Evolutionary conservation across 2,113 vertebrate genomes (phyloP).

Genomic region (Illadopsis cleaveri): DNA sequence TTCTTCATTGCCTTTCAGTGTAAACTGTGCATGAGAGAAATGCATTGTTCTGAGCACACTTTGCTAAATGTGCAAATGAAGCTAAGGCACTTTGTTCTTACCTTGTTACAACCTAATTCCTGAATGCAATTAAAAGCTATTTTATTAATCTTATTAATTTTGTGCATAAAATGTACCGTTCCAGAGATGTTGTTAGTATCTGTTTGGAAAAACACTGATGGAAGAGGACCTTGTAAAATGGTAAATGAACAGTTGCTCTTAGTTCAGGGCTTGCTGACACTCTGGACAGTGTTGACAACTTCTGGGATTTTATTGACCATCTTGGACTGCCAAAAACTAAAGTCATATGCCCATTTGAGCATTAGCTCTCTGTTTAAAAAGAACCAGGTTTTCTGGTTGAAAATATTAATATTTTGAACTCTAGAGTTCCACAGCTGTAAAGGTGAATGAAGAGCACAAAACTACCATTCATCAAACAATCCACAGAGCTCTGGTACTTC

Average conservation of each 20-base stretch:
- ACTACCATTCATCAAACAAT: not conserved
- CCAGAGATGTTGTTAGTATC: not conserved
- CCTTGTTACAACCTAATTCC: not conserved
- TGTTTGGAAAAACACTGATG: not conserved
- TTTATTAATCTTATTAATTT: not conserved
- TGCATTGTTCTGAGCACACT: not conserved
- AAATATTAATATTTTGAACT: conserved; percentile 7
- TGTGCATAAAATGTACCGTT: not conserved
- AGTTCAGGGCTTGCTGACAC: not conserved
- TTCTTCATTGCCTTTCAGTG: not conserved
- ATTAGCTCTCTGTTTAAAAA: not conserved
- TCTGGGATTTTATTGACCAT: not conserved
- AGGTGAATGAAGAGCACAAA: not conserved
- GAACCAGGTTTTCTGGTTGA: not conserved
- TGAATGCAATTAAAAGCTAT: not conserved
- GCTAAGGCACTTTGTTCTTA: not conserved
- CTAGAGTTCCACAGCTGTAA: not conserved
- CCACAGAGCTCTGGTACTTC: not conserved
- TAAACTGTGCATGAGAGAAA: not conserved
- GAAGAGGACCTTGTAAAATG: not conserved
- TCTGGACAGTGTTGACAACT: not conserved
- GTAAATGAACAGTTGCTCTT: not conserved
- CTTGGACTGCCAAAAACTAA: not conserved
- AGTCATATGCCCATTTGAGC: not conserved
- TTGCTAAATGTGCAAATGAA: not conserved